These are phyloP conservation scores for Microtus pennsylvanicus DNA, from an alignment of 2,113 vertebrate genomes.

Conservation along the genomic window DNA sequence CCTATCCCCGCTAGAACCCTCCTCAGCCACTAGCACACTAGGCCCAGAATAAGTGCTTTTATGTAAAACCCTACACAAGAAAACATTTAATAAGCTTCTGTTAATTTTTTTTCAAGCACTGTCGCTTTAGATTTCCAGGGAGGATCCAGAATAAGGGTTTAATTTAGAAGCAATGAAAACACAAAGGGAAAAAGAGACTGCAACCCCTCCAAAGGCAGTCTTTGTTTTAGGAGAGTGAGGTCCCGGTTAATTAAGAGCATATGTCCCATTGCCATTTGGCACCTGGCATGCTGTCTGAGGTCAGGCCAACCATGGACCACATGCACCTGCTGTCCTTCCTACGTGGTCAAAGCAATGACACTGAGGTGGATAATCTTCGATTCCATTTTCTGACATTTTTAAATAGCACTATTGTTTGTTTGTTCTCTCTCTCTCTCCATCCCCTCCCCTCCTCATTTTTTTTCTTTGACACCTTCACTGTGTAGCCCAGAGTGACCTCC, in stretches of 20 bases:
- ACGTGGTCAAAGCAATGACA: neutral
- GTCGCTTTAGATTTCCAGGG: neutral
- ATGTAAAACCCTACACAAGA: neutral
- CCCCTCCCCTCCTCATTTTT: neutral
- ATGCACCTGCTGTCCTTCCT: neutral
- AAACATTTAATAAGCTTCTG: neutral
- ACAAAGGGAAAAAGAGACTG: neutral
- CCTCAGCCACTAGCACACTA: neutral
- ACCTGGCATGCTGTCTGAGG: neutral
- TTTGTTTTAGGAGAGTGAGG: neutral
- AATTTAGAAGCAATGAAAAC: slow-evolving; percentile 9
- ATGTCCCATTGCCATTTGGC: neutral
- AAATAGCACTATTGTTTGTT: neutral
- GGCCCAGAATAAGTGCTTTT: neutral
- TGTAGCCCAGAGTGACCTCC: neutral
- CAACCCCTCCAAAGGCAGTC: neutral
- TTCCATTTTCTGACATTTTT: neutral
- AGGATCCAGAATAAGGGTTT: neutral
- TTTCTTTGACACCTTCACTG: neutral
- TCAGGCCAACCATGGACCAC: neutral
- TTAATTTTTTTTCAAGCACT: slow-evolving; percentile 13
- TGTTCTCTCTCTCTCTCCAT: neutral
- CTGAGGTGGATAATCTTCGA: neutral
- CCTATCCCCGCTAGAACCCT: neutral
- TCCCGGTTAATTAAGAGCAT: neutral